Evolutionary conservation across 2,113 vertebrate species (phyloP), one percentile per base, ranked within the genome.

Genomic region (Gavia stellata): DNA sequence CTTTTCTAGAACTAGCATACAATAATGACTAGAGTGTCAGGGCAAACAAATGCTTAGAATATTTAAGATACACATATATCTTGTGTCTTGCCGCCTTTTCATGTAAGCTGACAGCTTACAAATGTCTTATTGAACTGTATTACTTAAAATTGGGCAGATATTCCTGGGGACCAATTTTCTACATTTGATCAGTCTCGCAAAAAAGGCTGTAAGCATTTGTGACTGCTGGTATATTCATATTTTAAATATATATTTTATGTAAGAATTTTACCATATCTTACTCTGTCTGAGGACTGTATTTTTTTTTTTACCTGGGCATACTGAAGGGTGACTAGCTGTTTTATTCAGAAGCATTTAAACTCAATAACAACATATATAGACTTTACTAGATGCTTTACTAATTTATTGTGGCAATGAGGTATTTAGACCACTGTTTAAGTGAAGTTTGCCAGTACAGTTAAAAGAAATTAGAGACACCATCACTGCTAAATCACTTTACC

Each of bases 391-490:
- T 96, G 95, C 96, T 97, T 98, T 97, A 90, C 97, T 98, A 97
- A 98, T 98, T 98, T 98, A 97, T 96, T 98, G 97, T 98, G 98
- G 98, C 97, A 97, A 80, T 90, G 96, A 78, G 97, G 97, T 98
- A 98, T 98, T 98, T 97, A 97, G 98, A 97, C 97, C 96, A 97
- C 97, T 97, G 96, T 98, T 98, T 97, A 97, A 98, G 97, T 98
- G 97, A 98, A 98, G 96, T 98, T 97, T 98, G 97, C 98, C 97
- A 98, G 98, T 98, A 97, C 94, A 96, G 97, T 98, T 98, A 98
- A 97, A 98, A 97, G 97, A 98, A 99, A 99, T 99, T 98, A 99
- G 98, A 98, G 98, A 98, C 98, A 98, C 98, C 98, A 97, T 98
- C 98, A 97, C 96, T 98, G 98, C 98, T 98, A 98, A 98, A 98